Percentiles rank a stretch among this genome's conserved stretches.
phyloP scores from a whole-genome alignment of 92 coral and sea anemone species.

The Phymanthus crucifer region DNA sequence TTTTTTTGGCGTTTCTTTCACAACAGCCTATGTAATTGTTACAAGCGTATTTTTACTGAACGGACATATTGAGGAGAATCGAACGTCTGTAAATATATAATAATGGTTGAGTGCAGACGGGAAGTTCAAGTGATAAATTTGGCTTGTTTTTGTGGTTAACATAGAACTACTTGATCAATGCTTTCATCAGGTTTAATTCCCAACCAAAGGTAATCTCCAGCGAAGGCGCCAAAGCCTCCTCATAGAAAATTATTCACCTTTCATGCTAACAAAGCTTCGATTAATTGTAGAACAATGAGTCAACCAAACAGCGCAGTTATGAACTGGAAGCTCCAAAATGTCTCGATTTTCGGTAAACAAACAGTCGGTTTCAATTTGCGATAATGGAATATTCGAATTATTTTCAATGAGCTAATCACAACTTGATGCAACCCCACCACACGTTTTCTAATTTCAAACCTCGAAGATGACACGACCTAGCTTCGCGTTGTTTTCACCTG shows the following conservation, averaged over 20 bases:
- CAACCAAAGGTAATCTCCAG: neutral
- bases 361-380: neutral
- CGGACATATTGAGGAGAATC: neutral
- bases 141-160: neutral
- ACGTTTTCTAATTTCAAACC: neutral
- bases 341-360: constrained; percentile 1
- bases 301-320: neutral
- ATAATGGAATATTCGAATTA: neutral
- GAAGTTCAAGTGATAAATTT: neutral
- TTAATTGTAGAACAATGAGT: neutral
- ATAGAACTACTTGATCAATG: neutral
- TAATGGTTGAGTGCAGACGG: neutral
- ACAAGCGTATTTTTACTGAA: neutral
- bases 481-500: neutral
- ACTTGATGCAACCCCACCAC: neutral
- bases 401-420: neutral
- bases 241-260: neutral
- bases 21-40: neutral
- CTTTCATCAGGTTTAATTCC: neutral
- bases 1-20: neutral
- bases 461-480: neutral
- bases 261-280: neutral
- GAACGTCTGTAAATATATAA: neutral
- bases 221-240: neutral
- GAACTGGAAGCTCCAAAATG: neutral